A percentile compares a stretch with the other conserved stretches of the same genome.
Conservation (phyloP, 1,140 invertebrate genomes). For the Dufourea novaeangliae region DNA sequence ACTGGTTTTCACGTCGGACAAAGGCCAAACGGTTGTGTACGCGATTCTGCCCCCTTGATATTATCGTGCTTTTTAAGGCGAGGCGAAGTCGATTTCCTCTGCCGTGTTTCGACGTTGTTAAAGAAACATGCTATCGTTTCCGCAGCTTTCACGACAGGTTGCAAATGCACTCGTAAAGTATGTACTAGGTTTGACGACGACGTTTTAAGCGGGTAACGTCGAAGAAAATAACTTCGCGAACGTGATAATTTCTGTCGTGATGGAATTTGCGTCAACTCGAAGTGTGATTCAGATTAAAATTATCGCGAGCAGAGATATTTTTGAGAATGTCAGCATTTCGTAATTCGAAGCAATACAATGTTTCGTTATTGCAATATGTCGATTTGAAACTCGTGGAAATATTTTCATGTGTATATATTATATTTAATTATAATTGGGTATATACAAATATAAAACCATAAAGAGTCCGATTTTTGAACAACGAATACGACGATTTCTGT, state of each 20-base stretch:
- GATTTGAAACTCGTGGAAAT: too few species aligned
- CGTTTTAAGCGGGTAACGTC: not conserved
- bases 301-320: not conserved
- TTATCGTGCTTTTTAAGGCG: slow-evolving; percentile 31
- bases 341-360: too few species aligned
- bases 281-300: not conserved
- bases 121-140: not conserved
- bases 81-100: slow-evolving; percentile 25
- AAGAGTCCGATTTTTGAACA: too few species aligned
- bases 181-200: slow-evolving; percentile 13
- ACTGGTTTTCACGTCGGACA: slow-evolving; percentile 21
- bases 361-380: too few species aligned
- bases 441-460: too few species aligned
- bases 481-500: too few species aligned
- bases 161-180: not conserved
- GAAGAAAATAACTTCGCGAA: not conserved
- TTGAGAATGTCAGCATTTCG: too few species aligned
- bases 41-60: not conserved
- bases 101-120: not conserved
- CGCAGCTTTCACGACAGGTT: slow-evolving; percentile 4
- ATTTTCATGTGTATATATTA: too few species aligned
- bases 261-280: not conserved
- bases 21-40: not conserved
- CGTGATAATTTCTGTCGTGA: not conserved
- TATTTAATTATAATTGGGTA: too few species aligned